Conservation (phyloP, 2,888 invertebrate genomes). For the Sepioteuthis lessoniana region DNA sequence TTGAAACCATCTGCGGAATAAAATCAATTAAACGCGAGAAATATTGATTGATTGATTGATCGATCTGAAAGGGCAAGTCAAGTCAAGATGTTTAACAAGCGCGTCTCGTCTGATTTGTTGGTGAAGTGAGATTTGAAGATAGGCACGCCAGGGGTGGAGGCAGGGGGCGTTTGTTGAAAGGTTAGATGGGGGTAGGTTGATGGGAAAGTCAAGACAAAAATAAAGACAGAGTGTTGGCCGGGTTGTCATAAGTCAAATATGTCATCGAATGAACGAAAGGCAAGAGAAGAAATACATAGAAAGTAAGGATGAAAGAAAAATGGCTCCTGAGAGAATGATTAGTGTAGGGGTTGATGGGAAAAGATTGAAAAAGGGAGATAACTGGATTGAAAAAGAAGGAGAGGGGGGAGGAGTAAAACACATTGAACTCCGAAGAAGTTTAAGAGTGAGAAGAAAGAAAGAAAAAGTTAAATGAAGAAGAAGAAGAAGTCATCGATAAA, state of each 20-base stretch:
- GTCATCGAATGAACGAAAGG: neutral
- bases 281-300: too few species aligned
- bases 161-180: too few species aligned
- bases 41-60: neutral
- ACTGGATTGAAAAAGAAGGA: too few species aligned
- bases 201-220: neutral
- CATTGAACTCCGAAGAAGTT: too few species aligned
- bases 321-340: neutral
- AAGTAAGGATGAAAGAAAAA: neutral
- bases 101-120: neutral
- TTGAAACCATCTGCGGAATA: neutral
- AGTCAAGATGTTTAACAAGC: slow-evolving; percentile 18
- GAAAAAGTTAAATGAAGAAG: too few species aligned
- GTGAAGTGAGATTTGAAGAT: neutral
- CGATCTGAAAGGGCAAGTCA: neutral
- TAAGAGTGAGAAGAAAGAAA: too few species aligned
- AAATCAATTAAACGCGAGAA: neutral
- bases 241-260: neutral
- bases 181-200: neutral
- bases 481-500: too few species aligned
- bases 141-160: neutral
- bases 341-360: neutral
- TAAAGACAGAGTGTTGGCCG: neutral
- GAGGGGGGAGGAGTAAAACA: too few species aligned
- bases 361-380: neutral